A percentile compares a stretch with the other conserved stretches of the same genome.
These are phyloP conservation scores for Latrodectus hesperus DNA, from an alignment of 2,888 invertebrate genomes.

Conservation along the genomic window DNA sequence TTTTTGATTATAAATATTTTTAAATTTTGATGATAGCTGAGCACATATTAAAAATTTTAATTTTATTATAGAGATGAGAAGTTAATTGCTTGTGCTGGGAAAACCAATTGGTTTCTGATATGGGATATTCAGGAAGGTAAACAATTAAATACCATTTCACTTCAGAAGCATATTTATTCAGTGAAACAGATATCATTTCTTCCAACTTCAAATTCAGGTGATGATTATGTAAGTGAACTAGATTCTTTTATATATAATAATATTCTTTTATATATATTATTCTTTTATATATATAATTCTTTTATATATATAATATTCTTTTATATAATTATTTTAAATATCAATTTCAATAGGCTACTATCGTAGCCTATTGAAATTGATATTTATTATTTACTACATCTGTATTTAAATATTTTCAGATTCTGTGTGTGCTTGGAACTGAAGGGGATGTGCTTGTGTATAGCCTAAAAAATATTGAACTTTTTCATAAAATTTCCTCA, in stretches of 20 bases:
- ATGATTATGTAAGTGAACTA: slow-evolving; percentile 28
- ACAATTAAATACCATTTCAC: slow-evolving; percentile 18
- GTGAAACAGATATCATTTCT: slow-evolving; percentile 50
- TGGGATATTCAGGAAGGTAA: slow-evolving; percentile 33
- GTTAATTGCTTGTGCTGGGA: slow-evolving; percentile 58
- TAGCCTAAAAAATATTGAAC: slow-evolving; percentile 36
- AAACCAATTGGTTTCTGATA: slow-evolving; percentile 49
- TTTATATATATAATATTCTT: not conserved
- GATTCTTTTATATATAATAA: not conserved
- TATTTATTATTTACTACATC: not conserved
- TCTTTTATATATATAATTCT: no score
- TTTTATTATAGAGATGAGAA: slow-evolving; percentile 45
- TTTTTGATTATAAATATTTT: no score
- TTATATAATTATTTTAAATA: not conserved
- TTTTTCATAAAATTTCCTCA: slow-evolving; percentile 17
- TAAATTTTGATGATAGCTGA: no score
- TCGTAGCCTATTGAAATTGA: no score
- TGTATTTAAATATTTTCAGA: slow-evolving; percentile 25
- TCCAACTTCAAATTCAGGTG: slow-evolving; percentile 1
- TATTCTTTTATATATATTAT: no score
- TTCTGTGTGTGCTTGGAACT: slow-evolving; percentile 35
- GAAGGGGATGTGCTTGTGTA: slow-evolving; percentile 41
- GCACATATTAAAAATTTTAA: no score
- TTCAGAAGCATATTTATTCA: slow-evolving; percentile 6
- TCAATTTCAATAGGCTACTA: no score